Evolutionary conservation across 2,113 vertebrate genomes (phyloP).

Genomic region (Neotragus pygmaeus): DNA sequence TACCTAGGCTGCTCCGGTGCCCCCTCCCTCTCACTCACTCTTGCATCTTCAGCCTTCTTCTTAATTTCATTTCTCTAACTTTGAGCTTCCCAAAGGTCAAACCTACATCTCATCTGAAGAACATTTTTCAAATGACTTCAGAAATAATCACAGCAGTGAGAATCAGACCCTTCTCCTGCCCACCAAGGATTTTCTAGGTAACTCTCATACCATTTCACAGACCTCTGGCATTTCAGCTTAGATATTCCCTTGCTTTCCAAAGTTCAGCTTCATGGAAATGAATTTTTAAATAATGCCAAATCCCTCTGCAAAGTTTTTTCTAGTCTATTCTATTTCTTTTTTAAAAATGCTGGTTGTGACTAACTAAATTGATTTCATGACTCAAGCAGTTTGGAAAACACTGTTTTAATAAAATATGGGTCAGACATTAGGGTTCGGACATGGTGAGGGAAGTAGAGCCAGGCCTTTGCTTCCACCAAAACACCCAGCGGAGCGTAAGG

Average conservation of each 20-base stretch:
- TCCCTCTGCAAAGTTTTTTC: not conserved
- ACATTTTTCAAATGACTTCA: not conserved
- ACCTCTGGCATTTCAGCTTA: not conserved
- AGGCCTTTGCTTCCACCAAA: not conserved
- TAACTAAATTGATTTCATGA: not conserved
- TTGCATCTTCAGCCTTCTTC: not conserved
- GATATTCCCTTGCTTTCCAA: not conserved
- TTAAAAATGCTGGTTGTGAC: not conserved
- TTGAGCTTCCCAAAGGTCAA: not conserved
- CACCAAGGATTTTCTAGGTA: not conserved
- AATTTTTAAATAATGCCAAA: not conserved
- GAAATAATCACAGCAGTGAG: not conserved
- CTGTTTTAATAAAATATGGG: not conserved
- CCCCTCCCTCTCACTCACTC: not conserved
- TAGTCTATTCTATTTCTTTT: not conserved
- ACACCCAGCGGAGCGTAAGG: not conserved
- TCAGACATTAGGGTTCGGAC: not conserved
- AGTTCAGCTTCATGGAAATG: not conserved
- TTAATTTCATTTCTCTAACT: not conserved
- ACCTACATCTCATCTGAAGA: not conserved
- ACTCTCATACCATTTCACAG: not conserved
- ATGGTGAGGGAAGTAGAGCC: not conserved
- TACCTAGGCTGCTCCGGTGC: accelerated
- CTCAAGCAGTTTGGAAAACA: not conserved
- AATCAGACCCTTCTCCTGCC: not conserved